Evolutionary conservation across 2,113 vertebrate genomes (phyloP).

Genomic region (Sialia sialis): DNA sequence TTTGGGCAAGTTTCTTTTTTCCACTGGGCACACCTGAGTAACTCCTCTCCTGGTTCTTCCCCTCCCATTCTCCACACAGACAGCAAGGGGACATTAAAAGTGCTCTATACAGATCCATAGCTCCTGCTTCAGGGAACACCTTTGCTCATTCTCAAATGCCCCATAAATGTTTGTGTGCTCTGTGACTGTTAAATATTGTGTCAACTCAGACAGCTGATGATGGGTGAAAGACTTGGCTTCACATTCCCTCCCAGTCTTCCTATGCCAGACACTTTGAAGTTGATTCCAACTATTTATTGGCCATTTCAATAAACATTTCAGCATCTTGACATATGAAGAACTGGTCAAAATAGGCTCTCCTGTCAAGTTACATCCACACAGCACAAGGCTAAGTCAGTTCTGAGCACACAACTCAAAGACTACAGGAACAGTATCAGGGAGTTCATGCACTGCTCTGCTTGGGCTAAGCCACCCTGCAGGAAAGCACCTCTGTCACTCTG

Average conservation of each 20-base stretch:
- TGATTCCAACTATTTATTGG: not conserved
- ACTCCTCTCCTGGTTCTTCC: not conserved
- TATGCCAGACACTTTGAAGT: not conserved
- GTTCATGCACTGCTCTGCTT: not conserved
- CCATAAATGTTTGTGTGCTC: not conserved
- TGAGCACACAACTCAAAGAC: not conserved
- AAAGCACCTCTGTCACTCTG: not conserved
- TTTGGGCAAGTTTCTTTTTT: not conserved
- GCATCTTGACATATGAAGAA: not conserved
- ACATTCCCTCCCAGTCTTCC: not conserved
- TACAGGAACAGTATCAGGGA: fast-evolving
- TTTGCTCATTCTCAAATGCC: not conserved
- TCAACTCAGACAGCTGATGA: not conserved
- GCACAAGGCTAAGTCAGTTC: not conserved
- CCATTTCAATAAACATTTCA: not conserved
- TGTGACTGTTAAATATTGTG: not conserved
- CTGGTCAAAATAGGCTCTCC: not conserved
- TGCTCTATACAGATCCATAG: not conserved
- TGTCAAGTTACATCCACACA: not conserved
- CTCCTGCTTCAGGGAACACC: not conserved
- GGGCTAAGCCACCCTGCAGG: not conserved
- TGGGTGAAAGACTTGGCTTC: not conserved
- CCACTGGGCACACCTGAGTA: not conserved
- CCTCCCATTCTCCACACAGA: not conserved
- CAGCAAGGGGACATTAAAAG: not conserved